These are phyloP conservation scores for Podiceps cristatus DNA, from an alignment of 2,113 vertebrate species.

Conservation along the genomic window DNA sequence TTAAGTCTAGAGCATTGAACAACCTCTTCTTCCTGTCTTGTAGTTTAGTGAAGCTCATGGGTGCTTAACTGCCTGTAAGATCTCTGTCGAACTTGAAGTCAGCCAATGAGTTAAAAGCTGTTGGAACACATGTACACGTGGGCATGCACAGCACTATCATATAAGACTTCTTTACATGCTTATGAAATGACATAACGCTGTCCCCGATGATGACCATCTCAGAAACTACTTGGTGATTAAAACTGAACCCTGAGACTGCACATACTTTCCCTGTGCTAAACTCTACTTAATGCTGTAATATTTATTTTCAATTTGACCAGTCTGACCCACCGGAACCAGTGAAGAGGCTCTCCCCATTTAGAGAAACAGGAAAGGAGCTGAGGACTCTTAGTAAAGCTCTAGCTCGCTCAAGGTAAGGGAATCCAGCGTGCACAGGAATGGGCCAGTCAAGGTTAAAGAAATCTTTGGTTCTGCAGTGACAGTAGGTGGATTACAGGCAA, in stretches of 20 bases:
- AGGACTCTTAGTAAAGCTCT: slow-evolving; percentile 69
- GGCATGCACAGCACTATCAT: not conserved
- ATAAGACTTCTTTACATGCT: not conserved
- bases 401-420: slow-evolving; percentile 73
- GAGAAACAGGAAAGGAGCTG: slow-evolving; percentile 57
- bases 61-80: not conserved
- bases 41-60: not conserved
- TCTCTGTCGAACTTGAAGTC: not conserved
- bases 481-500: not conserved
- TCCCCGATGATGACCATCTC: not conserved
- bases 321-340: slow-evolving; percentile 7
- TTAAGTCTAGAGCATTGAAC: not conserved
- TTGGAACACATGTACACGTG: not conserved
- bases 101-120: not conserved
- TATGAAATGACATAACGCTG: not conserved
- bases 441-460: not conserved
- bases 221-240: not conserved
- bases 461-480: not conserved
- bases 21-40: not conserved
- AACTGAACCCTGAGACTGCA: not conserved
- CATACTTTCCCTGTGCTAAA: not conserved
- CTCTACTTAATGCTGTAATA: not conserved
- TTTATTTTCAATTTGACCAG: not conserved
- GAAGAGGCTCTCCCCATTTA: not conserved
- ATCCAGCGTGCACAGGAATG: not conserved